phyloP scores from a whole-genome alignment of 2,888 invertebrate genomes.

The Crepidodera aurea region DNA sequence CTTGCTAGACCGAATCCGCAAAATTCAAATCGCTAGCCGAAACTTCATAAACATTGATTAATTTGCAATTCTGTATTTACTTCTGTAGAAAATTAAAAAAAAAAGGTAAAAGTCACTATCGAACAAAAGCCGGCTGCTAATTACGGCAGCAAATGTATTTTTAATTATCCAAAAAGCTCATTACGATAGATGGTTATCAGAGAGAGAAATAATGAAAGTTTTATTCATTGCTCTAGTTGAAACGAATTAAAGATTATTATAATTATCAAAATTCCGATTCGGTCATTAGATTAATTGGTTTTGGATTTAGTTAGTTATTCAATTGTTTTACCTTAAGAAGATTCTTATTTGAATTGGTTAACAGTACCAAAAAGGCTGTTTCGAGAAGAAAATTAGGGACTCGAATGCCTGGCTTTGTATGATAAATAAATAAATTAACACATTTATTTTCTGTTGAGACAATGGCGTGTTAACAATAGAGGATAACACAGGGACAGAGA shows the following conservation, averaged over 20 bases:
- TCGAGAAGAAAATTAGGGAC: no score
- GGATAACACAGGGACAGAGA: no score
- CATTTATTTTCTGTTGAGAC: no score
- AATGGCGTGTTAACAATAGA: no score
- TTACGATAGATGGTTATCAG: conserved; percentile 36
- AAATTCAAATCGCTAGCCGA: neutral
- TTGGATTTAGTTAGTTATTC: conserved; percentile 15
- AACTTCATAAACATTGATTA: neutral
- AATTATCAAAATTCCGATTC: conserved; percentile 31
- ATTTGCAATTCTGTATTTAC: conserved; percentile 5
- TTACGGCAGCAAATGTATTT: conserved; percentile 36
- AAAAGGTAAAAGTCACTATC: conserved; percentile 26
- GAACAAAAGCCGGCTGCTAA: conserved; percentile 26
- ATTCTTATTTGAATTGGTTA: neutral
- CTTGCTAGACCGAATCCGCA: no score
- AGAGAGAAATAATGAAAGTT: conserved; percentile 30
- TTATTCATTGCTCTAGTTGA: conserved; percentile 31
- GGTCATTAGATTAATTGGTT: conserved; percentile 32
- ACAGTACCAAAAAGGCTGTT: no score
- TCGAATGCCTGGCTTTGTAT: no score
- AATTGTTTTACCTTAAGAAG: conserved; percentile 1
- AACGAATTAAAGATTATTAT: conserved; percentile 31
- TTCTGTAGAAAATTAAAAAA: neutral
- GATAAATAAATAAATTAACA: no score
- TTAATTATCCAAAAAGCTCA: conserved; percentile 36